Conservation (phyloP, 2,113 vertebrate genomes). For the Cygnus buccinator region DNA sequence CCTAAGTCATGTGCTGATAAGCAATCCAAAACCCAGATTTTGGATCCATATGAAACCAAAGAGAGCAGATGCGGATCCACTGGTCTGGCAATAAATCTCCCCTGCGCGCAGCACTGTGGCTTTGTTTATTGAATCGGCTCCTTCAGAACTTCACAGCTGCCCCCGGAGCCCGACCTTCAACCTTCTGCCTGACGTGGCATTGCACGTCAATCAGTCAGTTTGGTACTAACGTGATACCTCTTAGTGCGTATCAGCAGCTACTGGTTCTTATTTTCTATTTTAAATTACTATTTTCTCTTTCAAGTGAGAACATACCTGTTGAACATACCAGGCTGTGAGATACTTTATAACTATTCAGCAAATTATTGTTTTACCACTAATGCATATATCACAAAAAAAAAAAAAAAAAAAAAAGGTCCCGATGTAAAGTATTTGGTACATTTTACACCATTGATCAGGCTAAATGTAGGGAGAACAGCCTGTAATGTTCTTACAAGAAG, state of each 20-base stretch:
- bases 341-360: not conserved
- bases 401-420: not conserved
- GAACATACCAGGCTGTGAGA: not conserved
- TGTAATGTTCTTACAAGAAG: not conserved
- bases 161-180: constrained; percentile 43
- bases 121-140: constrained; percentile 49
- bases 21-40: constrained; percentile 24
- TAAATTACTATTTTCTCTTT: not conserved
- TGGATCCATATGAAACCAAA: constrained; percentile 62
- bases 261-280: not conserved
- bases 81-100: constrained; percentile 71
- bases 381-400: rapidly evolving
- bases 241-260: constrained; percentile 37
- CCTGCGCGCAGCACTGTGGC: constrained; percentile 34
- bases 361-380: not conserved
- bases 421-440: not conserved
- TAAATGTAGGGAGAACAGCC: not conserved
- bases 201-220: not conserved
- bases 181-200: constrained; percentile 18
- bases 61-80: constrained; percentile 69
- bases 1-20: not conserved
- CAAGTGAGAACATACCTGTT: not conserved
- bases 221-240: constrained; percentile 48
- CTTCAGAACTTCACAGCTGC: constrained; percentile 68
- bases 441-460: not conserved